These are phyloP conservation scores for Hydrochoerus hydrochaeris DNA, from an alignment of 2,113 vertebrate species.

Conservation along the genomic window DNA sequence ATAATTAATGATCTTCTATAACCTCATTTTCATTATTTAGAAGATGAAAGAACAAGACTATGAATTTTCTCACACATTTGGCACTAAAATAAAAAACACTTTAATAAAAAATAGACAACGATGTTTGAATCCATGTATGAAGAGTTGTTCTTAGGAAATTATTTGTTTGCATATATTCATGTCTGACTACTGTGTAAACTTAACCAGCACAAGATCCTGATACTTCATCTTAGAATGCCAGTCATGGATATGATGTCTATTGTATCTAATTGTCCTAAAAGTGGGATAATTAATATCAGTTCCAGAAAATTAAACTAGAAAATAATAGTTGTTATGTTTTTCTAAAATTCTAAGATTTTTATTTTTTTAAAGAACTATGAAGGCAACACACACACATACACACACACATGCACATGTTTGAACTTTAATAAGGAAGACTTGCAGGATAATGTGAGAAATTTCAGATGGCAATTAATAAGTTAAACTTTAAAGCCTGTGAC, in stretches of 20 bases:
- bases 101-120: background rate
- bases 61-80: background rate
- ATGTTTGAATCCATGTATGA: background rate
- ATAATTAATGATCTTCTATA: background rate
- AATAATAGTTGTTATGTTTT: background rate
- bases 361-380: constrained; percentile 31
- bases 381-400: background rate
- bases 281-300: background rate
- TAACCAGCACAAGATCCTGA: background rate
- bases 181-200: background rate
- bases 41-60: background rate
- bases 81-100: background rate
- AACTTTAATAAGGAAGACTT: constrained; percentile 46
- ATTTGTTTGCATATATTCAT: background rate
- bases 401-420: background rate
- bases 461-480: constrained; percentile 66
- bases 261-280: background rate
- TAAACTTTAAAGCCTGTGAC: constrained; percentile 70
- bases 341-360: constrained; percentile 18
- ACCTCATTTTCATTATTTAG: constrained; percentile 3
- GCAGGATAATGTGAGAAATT: background rate
- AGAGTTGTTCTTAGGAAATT: background rate
- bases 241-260: background rate
- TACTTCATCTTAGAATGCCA: background rate
- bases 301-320: constrained; percentile 41